Percentiles rank a stretch among this genome's conserved stretches.
Conservation (phyloP, 1,140 invertebrate species). For the Apis laboriosa region DNA sequence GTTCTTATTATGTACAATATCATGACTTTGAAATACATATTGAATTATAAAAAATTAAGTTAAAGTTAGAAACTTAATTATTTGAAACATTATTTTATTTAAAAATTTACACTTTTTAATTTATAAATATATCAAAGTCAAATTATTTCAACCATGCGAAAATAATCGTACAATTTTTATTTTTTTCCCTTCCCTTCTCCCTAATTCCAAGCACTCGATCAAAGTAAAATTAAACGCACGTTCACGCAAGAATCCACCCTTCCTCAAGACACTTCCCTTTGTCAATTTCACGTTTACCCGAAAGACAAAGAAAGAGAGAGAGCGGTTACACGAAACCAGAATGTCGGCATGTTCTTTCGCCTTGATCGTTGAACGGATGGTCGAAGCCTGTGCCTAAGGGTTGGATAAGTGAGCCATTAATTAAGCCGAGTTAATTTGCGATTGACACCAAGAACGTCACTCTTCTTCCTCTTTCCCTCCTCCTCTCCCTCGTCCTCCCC, state of each 20-base stretch:
- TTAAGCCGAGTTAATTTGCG: constrained; percentile 61
- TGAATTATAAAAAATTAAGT: too few species aligned
- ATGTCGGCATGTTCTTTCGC: constrained; percentile 19
- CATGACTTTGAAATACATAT: too few species aligned
- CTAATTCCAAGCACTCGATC: neutral
- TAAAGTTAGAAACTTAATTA: too few species aligned
- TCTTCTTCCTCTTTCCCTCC: neutral
- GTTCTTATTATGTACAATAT: too few species aligned
- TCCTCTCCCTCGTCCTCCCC: too few species aligned
- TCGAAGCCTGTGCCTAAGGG: neutral
- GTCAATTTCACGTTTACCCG: neutral
- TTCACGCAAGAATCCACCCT: neutral
- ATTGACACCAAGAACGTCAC: constrained; percentile 38
- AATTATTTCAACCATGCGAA: too few species aligned
- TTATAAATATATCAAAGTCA: too few species aligned
- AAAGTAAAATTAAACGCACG: neutral
- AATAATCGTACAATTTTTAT: too few species aligned
- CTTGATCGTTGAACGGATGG: constrained; percentile 37
- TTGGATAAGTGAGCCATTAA: constrained; percentile 45
- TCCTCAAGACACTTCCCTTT: neutral
- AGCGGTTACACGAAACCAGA: neutral
- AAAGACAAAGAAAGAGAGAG: neutral
- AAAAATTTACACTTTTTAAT: too few species aligned
- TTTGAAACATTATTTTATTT: too few species aligned
- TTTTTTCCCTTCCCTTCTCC: too few species aligned